A percentile compares a stretch with the other conserved stretches of the same genome.
phyloP scores from a whole-genome alignment of 2,797 vertebrate genomes.

The Amblyopsis hoosieri region DNA sequence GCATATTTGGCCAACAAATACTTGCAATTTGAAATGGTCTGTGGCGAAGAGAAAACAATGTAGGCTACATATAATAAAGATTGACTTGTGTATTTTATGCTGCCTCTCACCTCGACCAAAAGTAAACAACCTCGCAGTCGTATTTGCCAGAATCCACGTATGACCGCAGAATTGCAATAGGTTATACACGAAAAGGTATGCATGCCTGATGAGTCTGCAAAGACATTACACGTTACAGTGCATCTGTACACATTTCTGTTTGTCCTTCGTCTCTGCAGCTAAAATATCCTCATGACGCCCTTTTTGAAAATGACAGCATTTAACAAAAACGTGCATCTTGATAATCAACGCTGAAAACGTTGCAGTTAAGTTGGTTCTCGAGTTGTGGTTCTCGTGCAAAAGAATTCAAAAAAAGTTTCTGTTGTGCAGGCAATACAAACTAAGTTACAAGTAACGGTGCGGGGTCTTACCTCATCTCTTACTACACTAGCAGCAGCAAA shows the following conservation, averaged over 20 bases:
- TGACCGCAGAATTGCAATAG: slow-evolving; percentile 95
- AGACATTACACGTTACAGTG: not conserved
- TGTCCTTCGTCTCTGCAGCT: not conserved
- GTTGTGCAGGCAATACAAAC: not conserved
- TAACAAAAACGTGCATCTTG: too few species aligned
- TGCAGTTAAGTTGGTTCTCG: too few species aligned
- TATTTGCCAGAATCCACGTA: slow-evolving; percentile 94
- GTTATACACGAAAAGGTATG: slow-evolving; percentile 88
- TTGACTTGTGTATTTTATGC: too few species aligned
- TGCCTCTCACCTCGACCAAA: slow-evolving; percentile 87
- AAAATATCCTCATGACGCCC: too few species aligned
- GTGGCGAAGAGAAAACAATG: too few species aligned
- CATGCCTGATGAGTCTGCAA: slow-evolving; percentile 76
- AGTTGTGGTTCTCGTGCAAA: too few species aligned
- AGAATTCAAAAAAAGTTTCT: not conserved
- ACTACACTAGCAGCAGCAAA: not conserved
- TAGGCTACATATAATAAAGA: too few species aligned
- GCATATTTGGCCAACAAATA: too few species aligned
- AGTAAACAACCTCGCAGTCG: slow-evolving; percentile 87
- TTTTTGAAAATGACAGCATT: too few species aligned
- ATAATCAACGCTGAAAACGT: too few species aligned
- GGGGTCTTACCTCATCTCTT: slow-evolving; percentile 4
- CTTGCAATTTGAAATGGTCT: too few species aligned
- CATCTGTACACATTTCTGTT: not conserved
- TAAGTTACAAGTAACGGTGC: not conserved